phyloP scores from a whole-genome alignment of 2,888 invertebrate species.

The Hirtodrosophila duncani region DNA sequence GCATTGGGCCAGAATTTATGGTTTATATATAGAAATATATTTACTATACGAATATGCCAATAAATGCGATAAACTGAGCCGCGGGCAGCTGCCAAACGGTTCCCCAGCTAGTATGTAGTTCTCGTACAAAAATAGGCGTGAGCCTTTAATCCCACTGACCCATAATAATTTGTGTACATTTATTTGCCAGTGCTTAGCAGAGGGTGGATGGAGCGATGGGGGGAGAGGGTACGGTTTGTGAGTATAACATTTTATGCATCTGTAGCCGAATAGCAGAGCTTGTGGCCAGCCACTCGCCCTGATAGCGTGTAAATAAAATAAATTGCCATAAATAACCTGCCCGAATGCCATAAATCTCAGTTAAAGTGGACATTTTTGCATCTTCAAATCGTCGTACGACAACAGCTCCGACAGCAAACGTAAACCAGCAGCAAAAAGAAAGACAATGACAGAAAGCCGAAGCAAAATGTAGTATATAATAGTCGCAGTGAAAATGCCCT shows the following conservation, averaged over 20 bases:
- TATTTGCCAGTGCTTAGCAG: conserved; percentile 65
- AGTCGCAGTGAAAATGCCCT: no score
- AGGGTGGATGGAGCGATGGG: background rate
- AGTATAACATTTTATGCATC: conserved; percentile 26
- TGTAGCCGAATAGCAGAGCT: conserved; percentile 5
- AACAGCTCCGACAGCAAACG: conserved; percentile 14
- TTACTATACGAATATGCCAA: conserved; percentile 29
- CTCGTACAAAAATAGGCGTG: conserved; percentile 7
- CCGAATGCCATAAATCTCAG: conserved; percentile 69
- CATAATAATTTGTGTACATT: conserved; percentile 73
- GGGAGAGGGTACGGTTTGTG: conserved; percentile 20
- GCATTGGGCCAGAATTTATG: conserved; percentile 52
- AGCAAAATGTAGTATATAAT: no score
- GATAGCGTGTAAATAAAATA: conserved; percentile 74
- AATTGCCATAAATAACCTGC: conserved; percentile 73
- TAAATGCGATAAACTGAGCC: conserved; percentile 62
- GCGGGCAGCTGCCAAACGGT: conserved; percentile 33
- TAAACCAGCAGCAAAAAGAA: conserved; percentile 2
- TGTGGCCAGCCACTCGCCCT: conserved; percentile 50
- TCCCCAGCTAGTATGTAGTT: conserved; percentile 5
- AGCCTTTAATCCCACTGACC: conserved; percentile 63
- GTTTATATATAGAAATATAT: conserved; percentile 43
- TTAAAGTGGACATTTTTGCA: conserved; percentile 75
- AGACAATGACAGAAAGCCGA: background rate
- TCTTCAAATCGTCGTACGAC: conserved; percentile 71